Base-by-base conservation (phyloP, 2,113 vertebrate genomes). In the Colistium nudipinnis region DNA sequence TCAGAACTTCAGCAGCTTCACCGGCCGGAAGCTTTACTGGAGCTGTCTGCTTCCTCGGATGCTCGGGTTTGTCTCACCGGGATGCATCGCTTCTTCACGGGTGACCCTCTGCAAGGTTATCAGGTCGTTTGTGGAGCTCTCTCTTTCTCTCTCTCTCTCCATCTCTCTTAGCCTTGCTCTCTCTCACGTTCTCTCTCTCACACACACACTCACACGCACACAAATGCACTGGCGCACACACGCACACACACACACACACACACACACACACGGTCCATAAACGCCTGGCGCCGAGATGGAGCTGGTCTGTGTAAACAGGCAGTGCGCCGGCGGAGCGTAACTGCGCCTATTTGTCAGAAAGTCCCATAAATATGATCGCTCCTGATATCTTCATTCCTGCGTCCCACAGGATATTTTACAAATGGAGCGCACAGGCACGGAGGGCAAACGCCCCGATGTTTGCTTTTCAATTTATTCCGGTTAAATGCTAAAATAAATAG, bases 311-410 rank as follows among this genome's bases (percentile, higher is more conserved):
- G 95, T 97, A 96, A 96, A 96, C 95, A 96, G 94, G 93, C 94
- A 93, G 93, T 93, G 94, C 90, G 93, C 91, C 92, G 94, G 81
- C 92, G 93, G 94, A 94, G 95, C 95, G 94, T 94, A 93, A 93
- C 95, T 92, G 92, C 93, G 90, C 94, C 94, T 95, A 95, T 96
- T 96, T 95, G 93, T 97, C 95, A 95, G 94, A 94, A 82, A 85
- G 93, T 91, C 95, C 95, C 95, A 96, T 96, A 96, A 96, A 97
- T 95, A 95, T 92, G 92, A 91, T 92, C 89, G 90, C 82, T 92
- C 90, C 93, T 95, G 94, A 96, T 96, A 94, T 96, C 95, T 97
- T 94, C 93, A 96, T 98, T 93, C 94, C 93, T 93, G 93, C 57
- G 4, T 81, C 64, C 59, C 38, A 20, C n/a, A n/a, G 74, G 70